These are phyloP conservation scores for Paracentrotus lividus DNA, from an alignment of 53 echinoderm and acorn worm species.

Conservation along the genomic window DNA sequence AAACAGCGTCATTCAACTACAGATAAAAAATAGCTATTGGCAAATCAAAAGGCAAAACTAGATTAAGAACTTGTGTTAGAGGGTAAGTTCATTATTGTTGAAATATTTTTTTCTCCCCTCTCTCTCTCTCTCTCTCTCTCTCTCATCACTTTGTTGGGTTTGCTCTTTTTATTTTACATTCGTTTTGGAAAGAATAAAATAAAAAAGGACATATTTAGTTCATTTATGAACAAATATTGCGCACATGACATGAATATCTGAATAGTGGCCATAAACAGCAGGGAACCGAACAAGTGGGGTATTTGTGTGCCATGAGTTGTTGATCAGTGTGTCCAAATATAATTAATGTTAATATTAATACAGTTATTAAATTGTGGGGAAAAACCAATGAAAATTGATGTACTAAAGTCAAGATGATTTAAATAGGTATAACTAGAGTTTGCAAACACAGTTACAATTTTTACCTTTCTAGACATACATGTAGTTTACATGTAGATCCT, in stretches of 20 bases:
- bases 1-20: slow-evolving; percentile 90
- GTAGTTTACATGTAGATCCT: too few species aligned
- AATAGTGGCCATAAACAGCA: neutral
- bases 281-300: too few species aligned
- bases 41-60: slow-evolving; percentile 93
- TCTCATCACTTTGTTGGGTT: neutral
- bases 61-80: slow-evolving; percentile 84
- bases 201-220: neutral
- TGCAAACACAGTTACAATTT: too few species aligned
- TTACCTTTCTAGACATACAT: too few species aligned
- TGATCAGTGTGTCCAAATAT: too few species aligned
- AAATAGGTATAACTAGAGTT: too few species aligned
- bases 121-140: neutral
- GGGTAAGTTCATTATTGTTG: slow-evolving; percentile 78
- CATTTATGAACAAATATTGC: too few species aligned
- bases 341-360: too few species aligned
- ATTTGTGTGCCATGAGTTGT: too few species aligned
- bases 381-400: too few species aligned
- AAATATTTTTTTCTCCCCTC: neutral
- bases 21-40: slow-evolving; percentile 98
- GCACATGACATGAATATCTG: neutral
- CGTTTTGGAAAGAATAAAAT: neutral
- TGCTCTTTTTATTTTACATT: neutral
- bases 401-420: too few species aligned
- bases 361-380: too few species aligned